Evolutionary conservation across 2,113 vertebrate genomes (phyloP).

Genomic region (Marmota monax): DNA sequence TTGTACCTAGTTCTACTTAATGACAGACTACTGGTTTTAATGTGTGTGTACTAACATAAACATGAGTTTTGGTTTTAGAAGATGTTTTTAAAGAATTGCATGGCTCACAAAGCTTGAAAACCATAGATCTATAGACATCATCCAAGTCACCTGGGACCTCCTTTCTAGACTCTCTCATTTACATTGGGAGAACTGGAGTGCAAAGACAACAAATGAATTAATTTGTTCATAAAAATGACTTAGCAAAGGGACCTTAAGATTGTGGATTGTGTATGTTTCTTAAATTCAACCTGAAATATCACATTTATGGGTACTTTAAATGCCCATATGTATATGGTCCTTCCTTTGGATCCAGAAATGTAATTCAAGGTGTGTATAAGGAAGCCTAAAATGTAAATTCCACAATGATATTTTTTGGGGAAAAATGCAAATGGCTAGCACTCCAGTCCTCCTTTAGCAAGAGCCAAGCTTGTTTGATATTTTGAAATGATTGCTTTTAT

Average conservation of each 20-base stretch:
- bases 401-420: background rate
- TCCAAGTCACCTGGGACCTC: background rate
- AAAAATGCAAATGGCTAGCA: background rate
- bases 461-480: background rate
- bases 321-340: background rate
- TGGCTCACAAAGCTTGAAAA: background rate
- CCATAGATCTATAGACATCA: background rate
- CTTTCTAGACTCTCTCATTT: background rate
- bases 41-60: background rate
- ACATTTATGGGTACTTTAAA: background rate
- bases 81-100: background rate
- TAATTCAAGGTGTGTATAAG: background rate
- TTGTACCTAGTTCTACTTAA: background rate
- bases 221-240: background rate
- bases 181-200: background rate
- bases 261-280: background rate
- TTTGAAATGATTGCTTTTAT: background rate
- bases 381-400: background rate
- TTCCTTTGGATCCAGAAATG: slow-evolving; percentile 36
- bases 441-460: background rate
- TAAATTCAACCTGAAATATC: background rate
- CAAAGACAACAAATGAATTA: background rate
- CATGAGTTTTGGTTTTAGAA: slow-evolving; percentile 3
- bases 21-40: background rate
- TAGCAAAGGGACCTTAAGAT: background rate